Percentiles rank a stretch among this genome's conserved stretches.
Conservation (phyloP, 1,140 invertebrate species). For the Mactra quadrangularis region DNA sequence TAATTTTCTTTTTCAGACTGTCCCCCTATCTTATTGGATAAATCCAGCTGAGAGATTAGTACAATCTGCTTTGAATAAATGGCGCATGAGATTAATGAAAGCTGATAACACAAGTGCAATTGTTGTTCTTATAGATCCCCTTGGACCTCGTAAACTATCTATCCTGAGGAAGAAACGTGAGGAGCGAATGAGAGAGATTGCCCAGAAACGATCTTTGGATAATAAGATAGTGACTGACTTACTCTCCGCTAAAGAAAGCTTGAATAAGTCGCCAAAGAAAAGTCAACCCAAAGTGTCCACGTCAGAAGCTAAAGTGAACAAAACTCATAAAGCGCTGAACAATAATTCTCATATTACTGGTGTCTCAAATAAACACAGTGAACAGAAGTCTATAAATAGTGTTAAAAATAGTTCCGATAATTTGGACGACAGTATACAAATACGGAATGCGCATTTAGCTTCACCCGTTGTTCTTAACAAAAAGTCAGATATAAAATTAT, state of each 20-base stretch:
- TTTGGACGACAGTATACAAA: constrained; percentile 49
- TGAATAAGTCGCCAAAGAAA: constrained; percentile 34
- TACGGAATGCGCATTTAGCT: constrained; percentile 24
- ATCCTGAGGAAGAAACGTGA: constrained; percentile 76
- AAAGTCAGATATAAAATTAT: constrained; percentile 17
- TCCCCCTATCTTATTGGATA: constrained; percentile 78
- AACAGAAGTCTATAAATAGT: not conserved
- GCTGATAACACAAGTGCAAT: constrained; percentile 98
- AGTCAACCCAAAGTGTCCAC: not conserved
- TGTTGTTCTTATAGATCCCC: constrained; percentile 95
- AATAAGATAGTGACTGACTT: constrained; percentile 18
- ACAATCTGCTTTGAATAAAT: constrained; percentile 90
- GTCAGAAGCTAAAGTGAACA: not conserved
- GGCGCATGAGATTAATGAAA: constrained; percentile 90
- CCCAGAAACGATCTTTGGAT: constrained; percentile 5
- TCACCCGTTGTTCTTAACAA: constrained; percentile 13
- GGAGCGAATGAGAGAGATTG: constrained; percentile 62
- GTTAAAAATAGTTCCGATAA: constrained; percentile 14
- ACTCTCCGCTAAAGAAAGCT: constrained; percentile 38
- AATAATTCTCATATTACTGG: no score
- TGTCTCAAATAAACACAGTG: not conserved
- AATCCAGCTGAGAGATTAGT: constrained; percentile 97
- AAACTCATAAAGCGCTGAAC: not conserved
- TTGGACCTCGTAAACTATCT: constrained; percentile 85
- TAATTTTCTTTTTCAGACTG: constrained; percentile 72